Base-by-base conservation (phyloP, 2,888 invertebrate genomes). In the Protophormia terraenovae region DNA sequence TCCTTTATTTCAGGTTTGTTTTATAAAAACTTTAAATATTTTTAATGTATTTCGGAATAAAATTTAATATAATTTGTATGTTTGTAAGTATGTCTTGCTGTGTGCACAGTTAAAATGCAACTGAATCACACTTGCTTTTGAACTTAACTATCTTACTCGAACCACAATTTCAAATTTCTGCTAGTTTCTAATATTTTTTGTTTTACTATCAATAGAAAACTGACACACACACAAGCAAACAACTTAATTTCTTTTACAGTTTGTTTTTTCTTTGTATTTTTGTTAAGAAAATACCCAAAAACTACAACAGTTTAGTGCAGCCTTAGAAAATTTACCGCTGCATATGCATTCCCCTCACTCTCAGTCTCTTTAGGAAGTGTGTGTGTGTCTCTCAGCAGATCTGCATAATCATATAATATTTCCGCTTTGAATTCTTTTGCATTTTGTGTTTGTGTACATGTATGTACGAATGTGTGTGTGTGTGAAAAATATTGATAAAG, bases 51-150 rank as follows among this genome's bases (percentile, higher is more conserved):
- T 60, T n/a, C n/a, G n/a, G n/a, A n/a, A 27, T 7, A 53, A 58
- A 71, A 71, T 69, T n/a, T n/a, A n/a, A 24, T 50, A 12, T 45
- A 38, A 45, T 73, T 73, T 41, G 64, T 32, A 38, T 22, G 29
- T 72, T 38, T 47, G 41, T 55, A 45, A 55, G 66, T 86, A 80
- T 67, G 85, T 87, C 89, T 88, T 88, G 86, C 87, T 88, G 87
- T 86, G 88, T 86, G 88, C 88, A 88, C 89, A 88, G 87, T 87
- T 88, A 85, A 88, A 89, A 89, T 90, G 89, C 89, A 89, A 90
- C 90, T 90, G 88, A 90, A 87, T 87, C 86, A 84, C 86, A 87
- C 86, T 88, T 86, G 84, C 78, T 75, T 71, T 82, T 62, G 27
- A 66, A 60, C 78, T 29, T 73, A 62, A 67, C 76, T 80, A 80